Conservation (phyloP, 2,113 vertebrate species). For the Neodontobutis hainanensis region DNA sequence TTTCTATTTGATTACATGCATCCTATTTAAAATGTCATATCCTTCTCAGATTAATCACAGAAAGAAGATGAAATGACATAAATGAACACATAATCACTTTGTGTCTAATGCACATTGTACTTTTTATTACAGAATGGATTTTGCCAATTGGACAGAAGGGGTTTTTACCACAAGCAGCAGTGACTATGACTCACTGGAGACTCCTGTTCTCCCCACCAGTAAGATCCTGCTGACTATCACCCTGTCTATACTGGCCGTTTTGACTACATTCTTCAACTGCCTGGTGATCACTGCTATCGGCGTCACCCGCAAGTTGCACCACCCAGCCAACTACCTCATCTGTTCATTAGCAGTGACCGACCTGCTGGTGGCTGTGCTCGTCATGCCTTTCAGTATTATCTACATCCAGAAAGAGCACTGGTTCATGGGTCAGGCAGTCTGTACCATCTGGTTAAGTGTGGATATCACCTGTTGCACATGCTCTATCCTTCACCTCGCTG, state of each 20-base stretch:
- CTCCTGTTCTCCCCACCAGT: constrained; percentile 78
- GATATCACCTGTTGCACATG: constrained; percentile 97
- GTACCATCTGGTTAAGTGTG: constrained; percentile 93
- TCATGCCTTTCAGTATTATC: constrained; percentile 98
- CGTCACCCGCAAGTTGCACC: constrained; percentile 94
- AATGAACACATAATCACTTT: background rate
- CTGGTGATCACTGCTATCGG: constrained; percentile 96
- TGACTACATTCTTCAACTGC: constrained; percentile 95
- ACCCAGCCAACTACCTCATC: constrained; percentile 98
- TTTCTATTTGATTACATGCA: no score
- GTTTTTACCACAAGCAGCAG: constrained; percentile 70
- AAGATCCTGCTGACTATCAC: constrained; percentile 91
- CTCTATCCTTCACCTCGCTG: constrained; percentile 94
- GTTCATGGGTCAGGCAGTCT: constrained; percentile 93
- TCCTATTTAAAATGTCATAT: no score
- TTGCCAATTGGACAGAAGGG: constrained; percentile 85
- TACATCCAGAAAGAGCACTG: constrained; percentile 94
- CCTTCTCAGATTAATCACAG: no score
- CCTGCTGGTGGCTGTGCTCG: constrained; percentile 93
- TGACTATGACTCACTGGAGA: constrained; percentile 53
- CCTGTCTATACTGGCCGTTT: constrained; percentile 86
- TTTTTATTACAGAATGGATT: constrained; percentile 85
- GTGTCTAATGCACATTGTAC: constrained; percentile 25
- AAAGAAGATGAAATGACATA: background rate
- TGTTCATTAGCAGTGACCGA: constrained; percentile 96